phyloP scores from a whole-genome alignment of 1,140 invertebrate genomes.

The Macrobrachium rosenbergii region DNA sequence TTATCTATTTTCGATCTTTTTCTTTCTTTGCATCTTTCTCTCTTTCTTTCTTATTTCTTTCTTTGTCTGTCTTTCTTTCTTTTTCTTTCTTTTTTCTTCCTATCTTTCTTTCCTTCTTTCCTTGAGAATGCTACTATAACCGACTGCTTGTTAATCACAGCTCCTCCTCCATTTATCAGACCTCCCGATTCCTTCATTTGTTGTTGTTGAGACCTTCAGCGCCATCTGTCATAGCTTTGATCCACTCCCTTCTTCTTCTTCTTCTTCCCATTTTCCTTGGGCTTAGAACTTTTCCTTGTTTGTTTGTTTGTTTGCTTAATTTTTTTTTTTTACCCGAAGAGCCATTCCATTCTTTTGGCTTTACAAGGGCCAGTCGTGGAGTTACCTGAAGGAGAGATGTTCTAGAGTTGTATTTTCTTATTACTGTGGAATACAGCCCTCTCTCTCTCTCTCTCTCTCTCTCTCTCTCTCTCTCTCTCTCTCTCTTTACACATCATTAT shows the following conservation, averaged over 20 bases:
- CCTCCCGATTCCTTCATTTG: neutral
- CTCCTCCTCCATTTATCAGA: no score
- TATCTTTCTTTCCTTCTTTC: constrained; percentile 11
- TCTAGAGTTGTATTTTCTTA: no score
- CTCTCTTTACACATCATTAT: no score
- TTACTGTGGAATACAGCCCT: no score
- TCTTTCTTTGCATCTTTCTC: neutral
- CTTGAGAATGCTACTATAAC: neutral
- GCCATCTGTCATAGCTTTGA: neutral
- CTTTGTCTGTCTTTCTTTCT: constrained; percentile 1
- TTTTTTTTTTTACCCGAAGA: no score
- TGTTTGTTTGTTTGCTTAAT: no score
- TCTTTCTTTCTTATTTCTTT: neutral
- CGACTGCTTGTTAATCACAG: neutral
- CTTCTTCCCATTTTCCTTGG: neutral
- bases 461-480: no score
- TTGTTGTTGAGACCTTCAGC: neutral
- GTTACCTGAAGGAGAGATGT: no score
- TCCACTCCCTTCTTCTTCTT: neutral
- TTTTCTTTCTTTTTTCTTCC: constrained; percentile 1
- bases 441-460: no score
- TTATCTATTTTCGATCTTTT: neutral
- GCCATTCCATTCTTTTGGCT: no score
- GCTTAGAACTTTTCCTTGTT: neutral
- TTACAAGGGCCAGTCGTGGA: no score